A percentile compares a stretch with the other conserved stretches of the same genome.
These are phyloP conservation scores for Petromus typicus DNA, from an alignment of 2,113 vertebrate species.

Conservation along the genomic window DNA sequence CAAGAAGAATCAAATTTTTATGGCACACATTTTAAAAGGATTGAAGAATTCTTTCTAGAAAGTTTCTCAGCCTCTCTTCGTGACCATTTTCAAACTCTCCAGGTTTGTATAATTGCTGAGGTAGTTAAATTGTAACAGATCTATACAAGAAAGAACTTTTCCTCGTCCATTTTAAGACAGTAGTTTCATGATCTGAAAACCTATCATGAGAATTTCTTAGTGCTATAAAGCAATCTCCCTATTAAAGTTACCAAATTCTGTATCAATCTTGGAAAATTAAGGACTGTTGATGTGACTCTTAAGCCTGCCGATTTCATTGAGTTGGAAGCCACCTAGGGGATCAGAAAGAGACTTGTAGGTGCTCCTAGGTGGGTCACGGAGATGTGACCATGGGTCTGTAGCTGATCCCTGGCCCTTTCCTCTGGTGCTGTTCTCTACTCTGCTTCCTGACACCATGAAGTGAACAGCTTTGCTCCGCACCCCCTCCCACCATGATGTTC, in stretches of 20 bases:
- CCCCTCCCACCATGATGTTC: background rate
- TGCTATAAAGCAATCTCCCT: background rate
- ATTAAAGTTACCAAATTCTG: conserved; percentile 29
- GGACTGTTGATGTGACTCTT: background rate
- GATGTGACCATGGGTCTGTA: background rate
- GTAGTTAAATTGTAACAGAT: background rate
- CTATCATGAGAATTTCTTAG: background rate
- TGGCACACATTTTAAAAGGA: conserved; percentile 5
- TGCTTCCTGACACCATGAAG: background rate
- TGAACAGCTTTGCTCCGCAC: background rate
- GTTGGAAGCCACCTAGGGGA: background rate
- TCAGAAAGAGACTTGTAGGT: background rate
- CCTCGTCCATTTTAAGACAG: conserved; percentile 13
- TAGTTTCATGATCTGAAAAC: conserved; percentile 20
- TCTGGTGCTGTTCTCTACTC: background rate
- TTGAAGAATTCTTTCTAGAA: conserved; percentile 30
- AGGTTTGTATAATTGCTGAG: background rate
- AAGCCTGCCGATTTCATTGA: background rate
- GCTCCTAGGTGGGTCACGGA: background rate
- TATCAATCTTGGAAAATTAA: conserved; percentile 33
- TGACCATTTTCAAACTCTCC: conserved; percentile 7
- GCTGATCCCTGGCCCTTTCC: background rate
- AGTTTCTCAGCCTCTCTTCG: background rate
- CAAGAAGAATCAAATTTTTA: background rate
- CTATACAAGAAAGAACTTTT: background rate